Evolutionary conservation across 2,797 vertebrate genomes (phyloP), one percentile per base, ranked within the genome.

Genomic region (Tachyglossus aculeatus): DNA sequence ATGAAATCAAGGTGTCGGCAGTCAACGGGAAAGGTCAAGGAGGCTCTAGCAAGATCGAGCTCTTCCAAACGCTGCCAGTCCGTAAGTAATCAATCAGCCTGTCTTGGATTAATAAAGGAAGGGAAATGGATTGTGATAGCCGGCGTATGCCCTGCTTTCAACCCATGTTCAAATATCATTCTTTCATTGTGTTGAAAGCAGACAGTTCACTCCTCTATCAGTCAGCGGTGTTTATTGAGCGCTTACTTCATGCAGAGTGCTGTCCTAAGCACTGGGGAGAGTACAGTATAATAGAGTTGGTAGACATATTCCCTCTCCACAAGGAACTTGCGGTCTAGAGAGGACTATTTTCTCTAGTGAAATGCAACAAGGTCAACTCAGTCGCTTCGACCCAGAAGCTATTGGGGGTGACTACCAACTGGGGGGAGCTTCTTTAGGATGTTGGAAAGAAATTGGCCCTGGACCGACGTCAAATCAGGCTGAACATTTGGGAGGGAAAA

Each of bases 11-110:
- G 64, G 96, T 99, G 69, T 95, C 98, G 14, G 98, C 98, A 10
- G 94, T 99, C 76, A 99, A 99, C 69, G 98, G 98, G 56, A 99
- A 99, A 92, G 98, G 98, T 10, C 95, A 96, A 93, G 98, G 98
- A 38, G 97, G 98, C 70, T 98, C 97, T 79, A 99, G 98, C 87
- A 96, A 96, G 93, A 96, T 83, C 1, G 96, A 98, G 89, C 93
- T 91, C 83, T 99, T 99, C 89, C 97, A 99, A 90, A 99, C 97
- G 2, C 82, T 99, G 67, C 96, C 98, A 78, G 97, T 99, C 83
- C 94, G 98, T 99, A 85, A 97, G 98, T 95, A 85, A 61, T 37
- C 61, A 14, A n/a, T n/a, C n/a, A n/a, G n/a, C n/a, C n/a, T 14
- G 9, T 40, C 14, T 44, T 3, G 34, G 19, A 48, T 27, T 29